A percentile compares a stretch with the other conserved stretches of the same genome.
phyloP scores from a whole-genome alignment of 1,140 invertebrate species.

The Thereuonema tuberculata region DNA sequence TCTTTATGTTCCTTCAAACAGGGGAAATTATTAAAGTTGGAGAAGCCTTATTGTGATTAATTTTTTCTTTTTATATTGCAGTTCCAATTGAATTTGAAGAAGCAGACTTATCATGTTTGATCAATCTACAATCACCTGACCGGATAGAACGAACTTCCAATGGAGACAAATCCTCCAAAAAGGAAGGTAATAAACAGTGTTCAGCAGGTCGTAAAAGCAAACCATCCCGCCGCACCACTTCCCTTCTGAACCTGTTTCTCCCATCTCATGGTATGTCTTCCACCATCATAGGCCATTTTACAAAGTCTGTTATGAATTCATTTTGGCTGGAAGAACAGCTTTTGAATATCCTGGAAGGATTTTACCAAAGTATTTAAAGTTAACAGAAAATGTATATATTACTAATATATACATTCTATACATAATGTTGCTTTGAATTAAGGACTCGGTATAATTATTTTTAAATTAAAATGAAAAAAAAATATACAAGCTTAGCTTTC shows the following conservation, averaged over 20 bases:
- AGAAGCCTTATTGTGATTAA: no score
- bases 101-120: slow-evolving; percentile 30
- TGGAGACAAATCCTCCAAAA: slow-evolving; percentile 36
- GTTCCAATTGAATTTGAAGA: slow-evolving; percentile 42
- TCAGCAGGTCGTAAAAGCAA: slow-evolving; percentile 35
- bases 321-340: no score
- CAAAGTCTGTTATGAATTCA: no score
- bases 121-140: slow-evolving; percentile 24
- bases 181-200: slow-evolving; percentile 34
- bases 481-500: no score
- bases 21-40: no score
- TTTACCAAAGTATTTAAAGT: no score
- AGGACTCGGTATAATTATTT: no score
- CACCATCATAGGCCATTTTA: slow-evolving; percentile 12
- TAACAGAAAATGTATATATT: neutral
- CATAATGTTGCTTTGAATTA: no score
- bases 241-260: slow-evolving; percentile 85
- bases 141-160: slow-evolving; percentile 27
- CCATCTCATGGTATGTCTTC: slow-evolving; percentile 56
- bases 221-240: slow-evolving; percentile 79
- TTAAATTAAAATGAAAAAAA: no score
- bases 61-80: no score
- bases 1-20: no score
- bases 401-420: neutral
- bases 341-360: no score